Evolutionary conservation across 2,888 invertebrate genomes (phyloP), one percentile per base, ranked within the genome.

Genomic region (Diaprepes abbreviatus): DNA sequence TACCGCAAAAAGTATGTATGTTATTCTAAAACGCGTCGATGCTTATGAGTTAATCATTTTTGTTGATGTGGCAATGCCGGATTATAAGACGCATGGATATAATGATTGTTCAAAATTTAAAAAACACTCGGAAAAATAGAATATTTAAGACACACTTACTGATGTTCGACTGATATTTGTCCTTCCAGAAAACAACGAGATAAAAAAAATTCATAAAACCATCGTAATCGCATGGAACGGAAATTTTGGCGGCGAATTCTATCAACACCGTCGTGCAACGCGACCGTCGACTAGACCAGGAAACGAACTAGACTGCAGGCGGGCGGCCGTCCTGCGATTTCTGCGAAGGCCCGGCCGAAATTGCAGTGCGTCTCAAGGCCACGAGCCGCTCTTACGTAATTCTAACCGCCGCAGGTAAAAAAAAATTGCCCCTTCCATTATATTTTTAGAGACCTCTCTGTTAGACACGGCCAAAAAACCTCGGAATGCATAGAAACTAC

Each of bases 361-460:
- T 71, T 71, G 71, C 71, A 72, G 63, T 72, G 72, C 72, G 72
- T 72, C 69, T 72, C 72, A 72, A 72, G 72, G 72, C 63, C 66
- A 66, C 40, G 54, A 71, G 67, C 60, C 67, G 35, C 52, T 52
- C 66, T 72, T 72, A 72, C 69, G 72, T 72, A 72, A 72, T 58
- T 65, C 33, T 40, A 60, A 45, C 40, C 64, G 55, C 24, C 36
- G 52, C 55, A 64, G 64, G 64, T 64, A 64, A 55, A 64, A 64
- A 36, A 55, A 64, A 54, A 9, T 3, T 33, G 40, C 31, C 45
- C 28, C 48, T 38, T 52, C 62, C 17, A 24, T 24, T 36, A 38
- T 63, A 63, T 63, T 63, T 63, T 62, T 62, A 62, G 52, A 63
- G 50, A 36, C 43, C 43, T 9, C 28, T 9, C 58, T 38, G 16